Evolutionary conservation across 2,113 vertebrate genomes (phyloP).

Genomic region (Prunella himalayana): DNA sequence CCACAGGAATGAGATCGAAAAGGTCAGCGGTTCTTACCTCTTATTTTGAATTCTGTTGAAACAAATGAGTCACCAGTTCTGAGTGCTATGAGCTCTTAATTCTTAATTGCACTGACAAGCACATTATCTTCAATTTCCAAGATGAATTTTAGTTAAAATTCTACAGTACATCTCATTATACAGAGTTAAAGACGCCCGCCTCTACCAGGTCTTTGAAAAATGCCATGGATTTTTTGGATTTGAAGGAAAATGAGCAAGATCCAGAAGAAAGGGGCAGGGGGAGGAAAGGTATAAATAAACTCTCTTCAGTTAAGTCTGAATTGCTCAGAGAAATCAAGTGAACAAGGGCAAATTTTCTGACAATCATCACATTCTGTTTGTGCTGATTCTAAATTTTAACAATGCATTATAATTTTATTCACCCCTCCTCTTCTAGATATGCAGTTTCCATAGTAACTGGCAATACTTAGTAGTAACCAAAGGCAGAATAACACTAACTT

Average conservation of each 20-base stretch:
- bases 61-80: not conserved
- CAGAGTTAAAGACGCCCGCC: not conserved
- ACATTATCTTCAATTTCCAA: not conserved
- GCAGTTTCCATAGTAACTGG: slow-evolving; percentile 27
- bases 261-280: not conserved
- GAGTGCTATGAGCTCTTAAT: not conserved
- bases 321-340: not conserved
- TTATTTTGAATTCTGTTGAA: not conserved
- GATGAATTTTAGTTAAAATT: not conserved
- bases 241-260: not conserved
- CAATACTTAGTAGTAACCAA: slow-evolving; percentile 11
- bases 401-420: not conserved
- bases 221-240: not conserved
- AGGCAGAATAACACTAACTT: not conserved
- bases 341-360: not conserved
- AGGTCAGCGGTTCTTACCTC: not conserved
- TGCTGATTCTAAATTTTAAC: not conserved
- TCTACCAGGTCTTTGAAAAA: not conserved
- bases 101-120: not conserved
- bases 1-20: not conserved
- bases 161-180: not conserved
- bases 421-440: not conserved
- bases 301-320: not conserved
- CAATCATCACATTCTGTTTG: not conserved
- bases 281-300: not conserved